Conservation (phyloP, 37 sponge, comb jelly and placozoan genomes). For the Dysidea cf. avara region DNA sequence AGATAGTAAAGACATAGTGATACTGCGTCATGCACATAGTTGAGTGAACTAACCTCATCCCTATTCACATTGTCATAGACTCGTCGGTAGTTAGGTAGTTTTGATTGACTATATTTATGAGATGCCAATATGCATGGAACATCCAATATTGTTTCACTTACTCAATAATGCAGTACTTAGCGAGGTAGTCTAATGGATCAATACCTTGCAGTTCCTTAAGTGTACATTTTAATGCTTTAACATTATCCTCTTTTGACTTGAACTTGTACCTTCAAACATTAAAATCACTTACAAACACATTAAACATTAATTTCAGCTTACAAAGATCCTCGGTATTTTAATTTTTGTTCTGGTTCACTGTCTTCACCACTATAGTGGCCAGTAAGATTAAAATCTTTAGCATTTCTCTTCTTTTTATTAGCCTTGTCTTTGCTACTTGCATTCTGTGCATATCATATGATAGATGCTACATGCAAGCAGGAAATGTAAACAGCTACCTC, state of each 20-base stretch:
- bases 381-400: too few relatives aligned
- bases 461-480: too few relatives aligned
- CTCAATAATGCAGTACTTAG: constrained; percentile 88
- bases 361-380: too few relatives aligned
- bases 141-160: constrained; percentile 24
- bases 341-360: too few relatives aligned
- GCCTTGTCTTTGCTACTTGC: too few relatives aligned
- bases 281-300: too few relatives aligned
- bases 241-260: constrained; percentile 34
- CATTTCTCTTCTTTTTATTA: too few relatives aligned
- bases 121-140: background rate
- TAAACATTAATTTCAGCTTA: too few relatives aligned
- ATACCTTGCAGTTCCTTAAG: constrained; percentile 73
- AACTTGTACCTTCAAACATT: constrained; percentile 9
- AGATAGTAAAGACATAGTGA: background rate
- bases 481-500: background rate
- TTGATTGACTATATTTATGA: constrained; percentile 7
- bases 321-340: too few relatives aligned
- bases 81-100: constrained; percentile 23
- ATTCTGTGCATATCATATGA: too few relatives aligned
- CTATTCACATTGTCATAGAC: constrained; percentile 75
- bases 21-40: too few relatives aligned
- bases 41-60: constrained; percentile 47
- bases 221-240: constrained; percentile 64
- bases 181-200: constrained; percentile 88